Conservation (phyloP, 2,888 invertebrate species). For the Philaethria dido region DNA sequence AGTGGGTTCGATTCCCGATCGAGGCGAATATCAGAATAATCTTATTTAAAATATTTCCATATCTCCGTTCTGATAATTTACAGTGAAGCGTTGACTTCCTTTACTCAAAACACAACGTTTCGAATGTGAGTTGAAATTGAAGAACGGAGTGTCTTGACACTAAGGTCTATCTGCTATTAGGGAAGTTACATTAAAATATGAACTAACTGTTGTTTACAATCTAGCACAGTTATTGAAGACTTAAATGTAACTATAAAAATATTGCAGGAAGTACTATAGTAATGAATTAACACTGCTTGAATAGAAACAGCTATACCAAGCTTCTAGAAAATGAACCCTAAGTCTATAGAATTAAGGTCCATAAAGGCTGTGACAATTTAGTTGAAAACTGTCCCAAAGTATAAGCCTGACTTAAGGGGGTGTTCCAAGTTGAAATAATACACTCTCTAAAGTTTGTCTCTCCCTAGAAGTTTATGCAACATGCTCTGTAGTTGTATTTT, state of each 20-base stretch:
- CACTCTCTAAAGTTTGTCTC: constrained; percentile 39
- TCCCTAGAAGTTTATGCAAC: constrained; percentile 38
- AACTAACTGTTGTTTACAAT: neutral
- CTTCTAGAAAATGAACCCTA: neutral
- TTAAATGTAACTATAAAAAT: constrained; percentile 11
- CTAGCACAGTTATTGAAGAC: neutral
- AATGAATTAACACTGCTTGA: constrained; percentile 16
- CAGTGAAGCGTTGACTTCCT: no score
- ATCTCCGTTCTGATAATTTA: no score
- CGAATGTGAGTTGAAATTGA: no score
- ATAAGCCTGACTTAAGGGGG: constrained; percentile 47
- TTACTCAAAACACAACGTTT: no score
- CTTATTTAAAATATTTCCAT: no score
- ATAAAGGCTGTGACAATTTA: constrained; percentile 28
- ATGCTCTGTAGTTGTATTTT: constrained; percentile 18
- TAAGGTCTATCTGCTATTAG: no score
- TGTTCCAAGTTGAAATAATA: constrained; percentile 49
- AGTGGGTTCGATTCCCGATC: no score
- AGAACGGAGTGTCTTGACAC: no score
- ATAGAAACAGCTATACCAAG: neutral
- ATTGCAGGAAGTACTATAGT: constrained; percentile 14
- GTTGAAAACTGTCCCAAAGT: constrained; percentile 52
- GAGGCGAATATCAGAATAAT: no score
- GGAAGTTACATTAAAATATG: no score
- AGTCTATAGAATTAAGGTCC: neutral